Evolutionary conservation across 1,140 invertebrate genomes (phyloP).

Genomic region (Sitophilus oryzae): DNA sequence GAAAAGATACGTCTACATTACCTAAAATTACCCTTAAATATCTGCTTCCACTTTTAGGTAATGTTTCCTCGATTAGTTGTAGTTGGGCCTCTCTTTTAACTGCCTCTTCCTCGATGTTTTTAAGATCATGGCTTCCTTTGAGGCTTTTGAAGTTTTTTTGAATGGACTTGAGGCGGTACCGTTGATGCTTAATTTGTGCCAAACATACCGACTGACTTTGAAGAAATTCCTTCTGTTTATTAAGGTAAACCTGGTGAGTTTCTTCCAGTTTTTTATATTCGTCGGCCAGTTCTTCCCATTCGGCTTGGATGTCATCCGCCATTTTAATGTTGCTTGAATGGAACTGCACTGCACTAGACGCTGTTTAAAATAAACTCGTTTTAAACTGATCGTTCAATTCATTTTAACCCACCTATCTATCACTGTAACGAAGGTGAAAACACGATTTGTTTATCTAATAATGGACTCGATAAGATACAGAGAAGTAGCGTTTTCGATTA

Average conservation of each 20-base stretch:
- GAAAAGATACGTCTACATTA: slow-evolving; percentile 88
- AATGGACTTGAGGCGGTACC: slow-evolving; percentile 78
- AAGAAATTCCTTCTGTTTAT: slow-evolving; percentile 74
- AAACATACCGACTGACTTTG: slow-evolving; percentile 79
- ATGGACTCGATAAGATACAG: neutral
- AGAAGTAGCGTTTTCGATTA: neutral
- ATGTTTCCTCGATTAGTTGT: slow-evolving; percentile 72
- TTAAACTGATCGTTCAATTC: too few species aligned
- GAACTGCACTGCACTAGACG: too few species aligned
- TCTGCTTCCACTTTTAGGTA: slow-evolving; percentile 67
- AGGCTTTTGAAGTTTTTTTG: slow-evolving; percentile 55
- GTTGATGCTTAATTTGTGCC: slow-evolving; percentile 79
- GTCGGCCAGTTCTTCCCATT: slow-evolving; percentile 66
- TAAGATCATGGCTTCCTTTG: slow-evolving; percentile 46
- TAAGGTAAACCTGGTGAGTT: slow-evolving; percentile 72
- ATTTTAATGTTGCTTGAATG: too few species aligned
- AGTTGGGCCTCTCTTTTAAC: slow-evolving; percentile 69
- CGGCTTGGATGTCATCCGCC: slow-evolving; percentile 43
- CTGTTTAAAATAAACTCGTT: too few species aligned
- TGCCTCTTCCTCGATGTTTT: slow-evolving; percentile 62
- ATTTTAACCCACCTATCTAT: neutral
- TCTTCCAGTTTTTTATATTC: slow-evolving; percentile 68
- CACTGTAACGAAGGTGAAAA: neutral
- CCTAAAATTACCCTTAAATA: slow-evolving; percentile 63
- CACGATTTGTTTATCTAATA: neutral